These are phyloP conservation scores for Drosophila koepferae DNA, from an alignment of 2,888 invertebrate genomes.

Conservation along the genomic window DNA sequence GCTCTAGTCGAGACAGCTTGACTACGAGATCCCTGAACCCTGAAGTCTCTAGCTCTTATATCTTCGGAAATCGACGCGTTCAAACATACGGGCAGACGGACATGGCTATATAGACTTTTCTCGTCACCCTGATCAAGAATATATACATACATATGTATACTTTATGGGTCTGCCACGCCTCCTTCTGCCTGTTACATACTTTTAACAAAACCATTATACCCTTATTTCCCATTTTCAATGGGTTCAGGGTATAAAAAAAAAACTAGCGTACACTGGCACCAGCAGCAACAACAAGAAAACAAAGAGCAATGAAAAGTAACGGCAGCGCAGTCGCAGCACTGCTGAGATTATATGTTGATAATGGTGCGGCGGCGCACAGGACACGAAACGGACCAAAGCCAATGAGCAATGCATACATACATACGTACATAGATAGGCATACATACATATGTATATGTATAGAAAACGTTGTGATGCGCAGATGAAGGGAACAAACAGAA, in stretches of 20 bases:
- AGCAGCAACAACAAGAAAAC: slow-evolving; percentile 26
- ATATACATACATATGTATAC: too few relatives aligned
- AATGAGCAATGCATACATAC: slow-evolving; percentile 29
- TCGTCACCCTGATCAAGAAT: too few relatives aligned
- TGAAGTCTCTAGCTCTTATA: too few relatives aligned
- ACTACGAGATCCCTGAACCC: too few relatives aligned
- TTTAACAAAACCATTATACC: too few relatives aligned
- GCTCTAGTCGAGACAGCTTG: neutral
- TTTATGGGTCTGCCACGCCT: too few relatives aligned
- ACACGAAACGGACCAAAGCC: slow-evolving; percentile 43
- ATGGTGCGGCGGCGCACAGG: slow-evolving; percentile 70
- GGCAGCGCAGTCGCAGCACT: slow-evolving; percentile 69
- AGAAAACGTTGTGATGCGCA: slow-evolving; percentile 17
- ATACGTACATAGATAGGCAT: slow-evolving; percentile 13
- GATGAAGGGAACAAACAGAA: slow-evolving; percentile 35
- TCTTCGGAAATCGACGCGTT: too few relatives aligned
- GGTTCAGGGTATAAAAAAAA: slow-evolving; percentile 5
- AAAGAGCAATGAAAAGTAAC: slow-evolving; percentile 53
- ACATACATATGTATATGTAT: neutral
- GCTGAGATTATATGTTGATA: slow-evolving; percentile 72
- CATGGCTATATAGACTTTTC: too few relatives aligned
- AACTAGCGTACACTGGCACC: slow-evolving; percentile 8
- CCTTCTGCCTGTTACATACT: too few relatives aligned
- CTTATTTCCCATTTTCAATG: too few relatives aligned
- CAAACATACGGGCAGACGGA: too few relatives aligned